phyloP scores from a whole-genome alignment of 2,113 vertebrate species.

The Thermophis baileyi region DNA sequence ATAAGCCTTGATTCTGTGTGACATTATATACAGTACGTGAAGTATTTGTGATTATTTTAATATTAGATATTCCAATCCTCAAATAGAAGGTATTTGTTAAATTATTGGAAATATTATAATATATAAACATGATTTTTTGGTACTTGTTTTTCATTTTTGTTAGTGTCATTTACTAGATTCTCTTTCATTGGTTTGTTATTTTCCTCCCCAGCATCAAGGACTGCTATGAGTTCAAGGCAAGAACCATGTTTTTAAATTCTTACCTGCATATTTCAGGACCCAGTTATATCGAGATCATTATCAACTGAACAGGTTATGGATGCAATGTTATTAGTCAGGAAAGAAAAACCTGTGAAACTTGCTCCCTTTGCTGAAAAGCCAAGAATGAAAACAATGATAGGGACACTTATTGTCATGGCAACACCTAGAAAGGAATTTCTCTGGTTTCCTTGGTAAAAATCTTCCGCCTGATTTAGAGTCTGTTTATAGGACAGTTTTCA shows the following conservation, averaged over 20 bases:
- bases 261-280: neutral
- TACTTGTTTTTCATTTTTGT: neutral
- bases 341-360: neutral
- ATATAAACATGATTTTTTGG: neutral
- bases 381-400: conserved; percentile 19
- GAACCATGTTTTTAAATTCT: neutral
- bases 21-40: neutral
- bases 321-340: neutral
- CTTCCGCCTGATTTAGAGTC: conserved; percentile 51
- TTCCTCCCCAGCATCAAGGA: neutral
- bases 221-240: neutral
- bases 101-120: neutral
- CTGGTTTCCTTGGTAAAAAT: conserved; percentile 51
- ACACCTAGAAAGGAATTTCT: conserved; percentile 24
- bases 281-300: neutral
- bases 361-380: conserved; percentile 8
- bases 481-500: conserved; percentile 40
- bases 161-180: neutral
- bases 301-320: neutral
- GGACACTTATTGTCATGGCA: conserved; percentile 53
- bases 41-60: neutral
- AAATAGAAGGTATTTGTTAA: neutral
- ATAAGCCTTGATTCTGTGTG: neutral
- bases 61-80: neutral
- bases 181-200: neutral